Evolutionary conservation across 1,140 invertebrate genomes (phyloP).

Genomic region (Anastatus disparis): DNA sequence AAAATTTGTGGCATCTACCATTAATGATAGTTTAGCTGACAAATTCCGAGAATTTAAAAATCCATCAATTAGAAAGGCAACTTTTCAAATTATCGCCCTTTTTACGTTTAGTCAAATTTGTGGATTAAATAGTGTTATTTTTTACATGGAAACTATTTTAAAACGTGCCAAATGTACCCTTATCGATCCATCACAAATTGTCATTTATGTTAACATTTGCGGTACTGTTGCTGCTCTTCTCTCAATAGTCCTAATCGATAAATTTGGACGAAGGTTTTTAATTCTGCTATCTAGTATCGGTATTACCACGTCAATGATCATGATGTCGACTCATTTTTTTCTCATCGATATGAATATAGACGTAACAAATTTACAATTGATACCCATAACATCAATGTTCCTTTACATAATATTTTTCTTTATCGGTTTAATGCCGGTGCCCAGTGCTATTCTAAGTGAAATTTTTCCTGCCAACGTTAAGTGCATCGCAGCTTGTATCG

Average conservation of each 20-base stretch:
- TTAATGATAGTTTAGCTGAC: background rate
- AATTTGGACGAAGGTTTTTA: constrained; percentile 74
- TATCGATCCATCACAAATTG: constrained; percentile 63
- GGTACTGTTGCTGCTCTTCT: constrained; percentile 68
- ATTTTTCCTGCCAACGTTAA: constrained; percentile 77
- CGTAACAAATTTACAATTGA: constrained; percentile 51
- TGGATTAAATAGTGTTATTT: constrained; percentile 79
- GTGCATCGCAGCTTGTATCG: constrained; percentile 74
- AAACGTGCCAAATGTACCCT: constrained; percentile 67
- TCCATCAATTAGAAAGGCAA: constrained; percentile 63
- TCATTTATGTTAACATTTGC: constrained; percentile 75
- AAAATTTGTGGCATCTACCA: constrained; percentile 26
- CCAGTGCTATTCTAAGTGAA: constrained; percentile 77
- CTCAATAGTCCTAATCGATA: constrained; percentile 76
- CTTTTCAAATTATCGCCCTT: constrained; percentile 73
- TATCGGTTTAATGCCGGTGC: constrained; percentile 76
- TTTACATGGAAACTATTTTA: constrained; percentile 80
- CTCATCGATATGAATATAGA: constrained; percentile 66
- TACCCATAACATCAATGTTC: constrained; percentile 42
- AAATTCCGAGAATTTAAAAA: constrained; percentile 32
- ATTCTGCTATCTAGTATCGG: constrained; percentile 70
- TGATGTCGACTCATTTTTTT: constrained; percentile 73
- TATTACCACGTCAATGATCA: constrained; percentile 66
- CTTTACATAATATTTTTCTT: constrained; percentile 37
- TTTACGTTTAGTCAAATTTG: constrained; percentile 80